Evolutionary conservation across 2,113 vertebrate genomes (phyloP), one percentile per base, ranked within the genome.

Genomic region (Burhinus bistriatus): DNA sequence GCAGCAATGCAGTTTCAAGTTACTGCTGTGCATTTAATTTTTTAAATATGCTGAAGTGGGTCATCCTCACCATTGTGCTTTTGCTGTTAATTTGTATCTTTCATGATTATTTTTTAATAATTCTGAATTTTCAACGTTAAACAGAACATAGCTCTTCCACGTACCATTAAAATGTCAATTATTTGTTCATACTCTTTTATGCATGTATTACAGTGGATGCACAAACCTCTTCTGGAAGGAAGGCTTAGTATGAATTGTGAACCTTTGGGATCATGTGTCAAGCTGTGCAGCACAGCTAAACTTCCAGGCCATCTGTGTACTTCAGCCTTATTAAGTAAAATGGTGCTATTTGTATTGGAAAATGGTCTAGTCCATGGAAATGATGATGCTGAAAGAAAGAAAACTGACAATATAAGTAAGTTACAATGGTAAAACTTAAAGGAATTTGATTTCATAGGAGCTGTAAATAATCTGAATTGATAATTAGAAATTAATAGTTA

Each of bases 241-340:
- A 98, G 98, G 72, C 87, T 99, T 84, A 98, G 98, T 97, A 97
- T 98, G 95, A 98, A 98, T 94, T 98, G 97, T 79, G 98, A 99
- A 77, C 98, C 97, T 83, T 97, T 98, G 82, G 97, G 97, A 84
- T 94, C 97, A 65, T 98, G 98, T 49, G 95, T 91, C 59, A 98
- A 97, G 97, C 95, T 98, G 40, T 97, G 93, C 72, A 70, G 87
- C 61, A 97, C 95, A 83, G 84, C 95, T 90, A 98, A 91, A 82
- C 98, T 99, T 83, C 99, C 99, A 22, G 98, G 98, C 54, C 99
- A 99, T 97, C 97, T 99, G 32, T 99, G 98, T 95, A 91, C 97
- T 57, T 98, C 99, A 87, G 98, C 99, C 27, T 96, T 99, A 66
- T 91, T 99, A 79, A 99, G 98, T 72, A 98, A 97, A 95, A 98